A percentile compares a stretch with the other conserved stretches of the same genome.
phyloP scores from a whole-genome alignment of 2,113 vertebrate genomes.

The Suricata suricatta region DNA sequence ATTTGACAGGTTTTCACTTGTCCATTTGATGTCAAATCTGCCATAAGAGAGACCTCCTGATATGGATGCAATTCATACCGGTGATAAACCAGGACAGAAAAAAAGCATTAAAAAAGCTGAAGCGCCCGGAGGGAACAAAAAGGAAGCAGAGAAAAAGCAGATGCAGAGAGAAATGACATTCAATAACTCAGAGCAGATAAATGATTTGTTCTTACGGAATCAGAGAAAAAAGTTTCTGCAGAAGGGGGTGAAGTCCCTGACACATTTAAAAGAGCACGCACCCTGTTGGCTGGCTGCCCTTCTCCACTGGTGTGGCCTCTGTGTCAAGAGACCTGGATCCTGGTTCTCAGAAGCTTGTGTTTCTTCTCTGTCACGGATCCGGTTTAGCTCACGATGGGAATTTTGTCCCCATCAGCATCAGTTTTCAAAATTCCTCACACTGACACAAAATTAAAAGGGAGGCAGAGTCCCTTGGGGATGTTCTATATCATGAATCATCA shows the following conservation, averaged over 20 bases:
- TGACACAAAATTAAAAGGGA: constrained; percentile 54
- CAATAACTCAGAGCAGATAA: constrained; percentile 9
- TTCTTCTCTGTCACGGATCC: constrained; percentile 49
- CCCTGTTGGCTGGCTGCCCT: constrained; percentile 35
- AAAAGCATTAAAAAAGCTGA: neutral
- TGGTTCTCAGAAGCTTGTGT: constrained; percentile 67
- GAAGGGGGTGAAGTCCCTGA: neutral
- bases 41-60: neutral
- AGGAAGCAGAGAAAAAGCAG: neutral
- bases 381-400: constrained; percentile 58
- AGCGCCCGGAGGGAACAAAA: neutral
- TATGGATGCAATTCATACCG: neutral
- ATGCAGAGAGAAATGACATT: neutral
- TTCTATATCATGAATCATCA: constrained; percentile 35
- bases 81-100: constrained; percentile 18
- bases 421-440: constrained; percentile 64
- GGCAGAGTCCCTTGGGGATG: constrained; percentile 20
- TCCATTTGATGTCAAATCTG: neutral
- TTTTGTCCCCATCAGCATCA: constrained; percentile 51
- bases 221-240: neutral
- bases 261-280: neutral
- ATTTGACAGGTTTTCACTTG: constrained; percentile 29
- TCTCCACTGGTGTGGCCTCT: neutral
- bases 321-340: neutral
- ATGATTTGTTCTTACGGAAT: neutral